Conservation (phyloP, 2,888 invertebrate genomes). For the Minunthozetes semirufus region DNA sequence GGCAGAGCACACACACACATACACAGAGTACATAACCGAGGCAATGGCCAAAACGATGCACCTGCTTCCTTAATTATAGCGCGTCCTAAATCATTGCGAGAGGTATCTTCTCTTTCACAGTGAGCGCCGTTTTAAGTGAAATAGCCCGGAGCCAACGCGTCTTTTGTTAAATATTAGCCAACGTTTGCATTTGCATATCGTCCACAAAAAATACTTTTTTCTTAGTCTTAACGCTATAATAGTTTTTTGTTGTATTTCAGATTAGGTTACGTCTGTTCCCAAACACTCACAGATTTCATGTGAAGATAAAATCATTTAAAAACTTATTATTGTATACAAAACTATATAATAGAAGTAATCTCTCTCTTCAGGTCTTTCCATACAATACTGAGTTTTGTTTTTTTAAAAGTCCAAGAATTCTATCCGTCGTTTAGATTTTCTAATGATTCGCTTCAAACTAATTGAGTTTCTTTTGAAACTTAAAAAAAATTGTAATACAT, state of each 20-base stretch:
- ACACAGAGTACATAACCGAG: background rate
- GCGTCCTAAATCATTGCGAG: constrained; percentile 29
- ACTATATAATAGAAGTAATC: background rate
- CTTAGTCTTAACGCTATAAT: background rate
- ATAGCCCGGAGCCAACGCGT: background rate
- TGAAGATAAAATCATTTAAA: constrained; percentile 24
- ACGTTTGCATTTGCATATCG: constrained; percentile 27
- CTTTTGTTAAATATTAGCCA: constrained; percentile 31
- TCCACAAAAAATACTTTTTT: background rate
- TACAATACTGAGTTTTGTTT: background rate
- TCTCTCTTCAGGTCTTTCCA: background rate
- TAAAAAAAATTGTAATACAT: too few relatives aligned
- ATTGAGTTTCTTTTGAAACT: too few relatives aligned
- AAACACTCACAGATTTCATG: constrained; percentile 9
- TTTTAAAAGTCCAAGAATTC: too few relatives aligned
- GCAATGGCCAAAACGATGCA: constrained; percentile 21
- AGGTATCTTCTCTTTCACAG: constrained; percentile 11
- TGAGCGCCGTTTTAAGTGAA: background rate
- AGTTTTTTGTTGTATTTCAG: background rate
- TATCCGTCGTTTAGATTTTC: too few relatives aligned
- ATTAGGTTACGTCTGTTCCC: background rate
- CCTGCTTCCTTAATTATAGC: constrained; percentile 33
- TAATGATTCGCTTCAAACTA: too few relatives aligned
- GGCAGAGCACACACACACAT: background rate
- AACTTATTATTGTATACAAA: background rate